phyloP scores from a whole-genome alignment of 2,113 vertebrate genomes.

The Lasiurus cinereus region DNA sequence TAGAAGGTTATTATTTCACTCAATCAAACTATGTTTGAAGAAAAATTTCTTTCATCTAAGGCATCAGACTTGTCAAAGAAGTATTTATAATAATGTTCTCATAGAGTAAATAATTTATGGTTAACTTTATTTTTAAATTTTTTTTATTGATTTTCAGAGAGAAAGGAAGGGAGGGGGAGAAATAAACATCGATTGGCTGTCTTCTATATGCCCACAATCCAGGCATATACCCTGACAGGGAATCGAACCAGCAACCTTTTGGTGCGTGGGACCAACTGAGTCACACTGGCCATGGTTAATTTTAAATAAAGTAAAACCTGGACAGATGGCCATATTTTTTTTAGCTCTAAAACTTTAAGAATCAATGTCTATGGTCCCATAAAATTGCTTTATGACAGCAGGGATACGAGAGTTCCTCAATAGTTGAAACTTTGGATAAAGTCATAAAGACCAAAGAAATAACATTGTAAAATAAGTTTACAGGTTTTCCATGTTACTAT shows the following conservation, averaged over 20 bases:
- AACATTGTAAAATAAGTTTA: slow-evolving; percentile 73
- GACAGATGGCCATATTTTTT: slow-evolving; percentile 61
- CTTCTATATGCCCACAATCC: not conserved
- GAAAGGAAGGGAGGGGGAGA: not conserved
- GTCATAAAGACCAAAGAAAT: slow-evolving; percentile 74
- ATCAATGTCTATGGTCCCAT: slow-evolving; percentile 75
- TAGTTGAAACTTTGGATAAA: slow-evolving; percentile 69
- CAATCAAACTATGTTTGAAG: not conserved
- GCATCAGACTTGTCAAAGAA: not conserved
- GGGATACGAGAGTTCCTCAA: slow-evolving; percentile 41
- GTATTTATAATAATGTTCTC: slow-evolving; percentile 41
- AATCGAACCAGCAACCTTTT: not conserved
- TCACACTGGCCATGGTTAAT: slow-evolving; percentile 15
- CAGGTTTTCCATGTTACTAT: slow-evolving; percentile 66
- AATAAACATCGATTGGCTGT: not conserved
- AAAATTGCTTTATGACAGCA: slow-evolving; percentile 78
- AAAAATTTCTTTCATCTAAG: slow-evolving; percentile 39
- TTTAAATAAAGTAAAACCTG: slow-evolving; percentile 69
- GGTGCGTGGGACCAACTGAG: not conserved
- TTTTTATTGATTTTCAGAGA: not conserved
- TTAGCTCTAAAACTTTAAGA: slow-evolving; percentile 72
- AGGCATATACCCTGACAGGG: not conserved
- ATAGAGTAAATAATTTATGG: slow-evolving; percentile 56
- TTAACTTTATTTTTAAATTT: slow-evolving; percentile 56
- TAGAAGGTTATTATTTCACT: not conserved